Evolutionary conservation across 2,888 invertebrate genomes (phyloP), one percentile per base, ranked within the genome.

Genomic region (Cryptus armator): DNA sequence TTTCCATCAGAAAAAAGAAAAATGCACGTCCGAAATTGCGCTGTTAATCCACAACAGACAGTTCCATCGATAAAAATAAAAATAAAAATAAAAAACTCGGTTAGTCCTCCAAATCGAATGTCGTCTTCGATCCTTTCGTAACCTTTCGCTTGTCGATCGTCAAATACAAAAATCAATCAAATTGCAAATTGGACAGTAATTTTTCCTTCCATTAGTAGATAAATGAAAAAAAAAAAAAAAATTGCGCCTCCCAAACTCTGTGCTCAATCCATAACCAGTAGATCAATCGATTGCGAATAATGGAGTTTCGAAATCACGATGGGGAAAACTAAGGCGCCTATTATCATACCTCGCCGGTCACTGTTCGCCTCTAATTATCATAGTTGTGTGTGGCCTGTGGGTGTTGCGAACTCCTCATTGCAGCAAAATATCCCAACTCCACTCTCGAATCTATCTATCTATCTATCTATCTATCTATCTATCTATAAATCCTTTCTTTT

Each of bases 281-380:
- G 64, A 70, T 64, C 44, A 32, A 74, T 81, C 72, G 74, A 80
- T 82, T 72, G 72, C 72, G 48, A 78, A 74, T 81, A 70, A 84
- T 77, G 16, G 70, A 81, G 59, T 85, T 83, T 79, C 82, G 72
- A 83, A 85, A 83, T 83, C 48, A 66, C 51, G 56, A 24, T 56
- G 56, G 19, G 56, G 24, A 16, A 16, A 79, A 64, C n/a, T 64
- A 72, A 72, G 51, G 62, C 56, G 32, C 46, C 67, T 53, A 85
- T 83, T 85, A 83, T 85, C 76, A 80, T 85, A 83, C 76, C 80
- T 66, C 46, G 24, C 62, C 82, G 72, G 80, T 85, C 72, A 83
- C 80, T 53, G 62, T 78, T 59, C 64, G 32, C 66, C 70, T 37
- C 46, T 82, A 83, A 85, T 85, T 80, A 83, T 83, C 72, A 80